phyloP scores from a whole-genome alignment of 2,888 invertebrate genomes.

The Philopedon plagiatum region DNA sequence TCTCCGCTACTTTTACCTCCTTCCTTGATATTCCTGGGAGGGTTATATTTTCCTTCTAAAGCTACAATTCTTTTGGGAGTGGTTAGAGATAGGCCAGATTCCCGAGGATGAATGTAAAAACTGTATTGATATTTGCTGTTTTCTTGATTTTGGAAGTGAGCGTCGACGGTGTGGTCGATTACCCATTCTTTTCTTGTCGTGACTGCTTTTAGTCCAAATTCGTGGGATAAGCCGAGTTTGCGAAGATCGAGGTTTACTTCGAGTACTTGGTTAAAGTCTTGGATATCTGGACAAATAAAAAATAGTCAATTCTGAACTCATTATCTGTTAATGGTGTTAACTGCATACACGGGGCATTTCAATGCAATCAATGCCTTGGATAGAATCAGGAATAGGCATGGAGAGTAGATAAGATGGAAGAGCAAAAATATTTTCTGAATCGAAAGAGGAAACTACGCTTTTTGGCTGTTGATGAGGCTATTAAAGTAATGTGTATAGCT shows the following conservation, averaged over 20 bases:
- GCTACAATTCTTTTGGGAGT: constrained; percentile 80
- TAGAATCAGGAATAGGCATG: too few species aligned
- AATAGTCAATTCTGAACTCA: background rate
- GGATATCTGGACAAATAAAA: constrained; percentile 66
- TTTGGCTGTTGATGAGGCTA: too few species aligned
- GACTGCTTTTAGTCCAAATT: constrained; percentile 80
- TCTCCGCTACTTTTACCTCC: constrained; percentile 77
- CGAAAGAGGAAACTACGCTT: too few species aligned
- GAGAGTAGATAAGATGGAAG: too few species aligned
- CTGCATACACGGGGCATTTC: too few species aligned
- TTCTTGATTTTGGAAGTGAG: constrained; percentile 79
- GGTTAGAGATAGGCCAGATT: constrained; percentile 76
- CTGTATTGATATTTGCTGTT: constrained; percentile 82
- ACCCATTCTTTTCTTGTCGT: constrained; percentile 74
- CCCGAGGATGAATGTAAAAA: constrained; percentile 75
- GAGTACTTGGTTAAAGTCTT: constrained; percentile 74
- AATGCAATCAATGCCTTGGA: too few species aligned
- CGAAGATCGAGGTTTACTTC: constrained; percentile 80
- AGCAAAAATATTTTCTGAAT: too few species aligned
- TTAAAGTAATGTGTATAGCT: too few species aligned
- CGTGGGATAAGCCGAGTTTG: constrained; percentile 81
- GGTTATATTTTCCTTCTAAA: constrained; percentile 70
- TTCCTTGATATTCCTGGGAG: constrained; percentile 59
- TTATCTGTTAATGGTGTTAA: background rate
- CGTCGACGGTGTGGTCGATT: constrained; percentile 78